Evolutionary conservation across 2,113 vertebrate genomes (phyloP).

Genomic region (Siniperca chuatsi): DNA sequence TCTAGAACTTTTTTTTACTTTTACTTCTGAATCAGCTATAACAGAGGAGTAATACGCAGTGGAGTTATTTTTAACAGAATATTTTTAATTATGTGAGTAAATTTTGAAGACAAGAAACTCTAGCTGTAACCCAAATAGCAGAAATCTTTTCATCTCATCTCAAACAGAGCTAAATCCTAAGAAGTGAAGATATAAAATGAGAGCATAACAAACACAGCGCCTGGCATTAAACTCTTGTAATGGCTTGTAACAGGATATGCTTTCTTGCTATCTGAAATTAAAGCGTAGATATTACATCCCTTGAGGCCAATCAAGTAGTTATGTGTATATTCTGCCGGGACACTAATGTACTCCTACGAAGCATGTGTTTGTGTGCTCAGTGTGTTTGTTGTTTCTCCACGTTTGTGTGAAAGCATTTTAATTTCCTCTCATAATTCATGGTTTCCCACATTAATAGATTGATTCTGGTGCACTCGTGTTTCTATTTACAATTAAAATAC

Average conservation of each 20-base stretch:
- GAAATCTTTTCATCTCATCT: slow-evolving; percentile 63
- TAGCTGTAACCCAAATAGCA: slow-evolving; percentile 45
- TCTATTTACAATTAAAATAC: slow-evolving; percentile 68
- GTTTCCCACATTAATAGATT: slow-evolving; percentile 64
- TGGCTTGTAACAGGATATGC: slow-evolving; percentile 78
- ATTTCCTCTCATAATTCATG: slow-evolving; percentile 71
- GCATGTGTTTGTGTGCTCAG: slow-evolving; percentile 33
- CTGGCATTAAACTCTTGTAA: slow-evolving; percentile 74
- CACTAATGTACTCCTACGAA: slow-evolving; percentile 45
- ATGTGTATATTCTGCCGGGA: slow-evolving; percentile 66
- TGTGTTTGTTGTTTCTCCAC: slow-evolving; percentile 22
- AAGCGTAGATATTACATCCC: slow-evolving; percentile 74
- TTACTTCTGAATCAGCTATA: slow-evolving; percentile 18
- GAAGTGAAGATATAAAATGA: slow-evolving; percentile 44
- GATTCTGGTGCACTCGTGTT: slow-evolving; percentile 40
- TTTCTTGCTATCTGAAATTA: slow-evolving; percentile 76
- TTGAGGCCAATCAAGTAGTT: slow-evolving; percentile 75
- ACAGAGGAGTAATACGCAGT: not conserved
- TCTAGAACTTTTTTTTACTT: slow-evolving; percentile 16
- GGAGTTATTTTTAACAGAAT: slow-evolving; percentile 28
- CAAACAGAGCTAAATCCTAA: slow-evolving; percentile 49
- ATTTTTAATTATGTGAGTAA: slow-evolving; percentile 44
- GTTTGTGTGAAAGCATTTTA: slow-evolving; percentile 57
- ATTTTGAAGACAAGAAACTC: slow-evolving; percentile 45
- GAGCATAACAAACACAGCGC: slow-evolving; percentile 65